Percentiles rank a stretch among this genome's conserved stretches.
Conservation (phyloP, 2,888 invertebrate genomes). For the Chesias legatella region DNA sequence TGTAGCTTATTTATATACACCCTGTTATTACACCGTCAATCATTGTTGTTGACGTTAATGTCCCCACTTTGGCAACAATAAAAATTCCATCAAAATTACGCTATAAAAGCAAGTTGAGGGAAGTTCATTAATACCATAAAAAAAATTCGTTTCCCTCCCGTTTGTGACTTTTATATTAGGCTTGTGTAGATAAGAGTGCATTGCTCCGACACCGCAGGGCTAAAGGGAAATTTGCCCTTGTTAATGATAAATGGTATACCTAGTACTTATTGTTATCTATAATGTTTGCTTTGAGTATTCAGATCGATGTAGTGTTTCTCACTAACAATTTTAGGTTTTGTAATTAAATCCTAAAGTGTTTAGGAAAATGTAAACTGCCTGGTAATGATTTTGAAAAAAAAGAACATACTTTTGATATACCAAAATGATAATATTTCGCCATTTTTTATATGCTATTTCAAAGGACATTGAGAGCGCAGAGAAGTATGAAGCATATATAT, state of each 20-base stretch:
- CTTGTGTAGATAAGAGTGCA: conserved; percentile 44
- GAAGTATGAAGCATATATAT: no score
- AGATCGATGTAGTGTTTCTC: conserved; percentile 20
- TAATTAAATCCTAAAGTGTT: no score
- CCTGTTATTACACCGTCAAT: conserved; percentile 35
- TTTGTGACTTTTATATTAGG: conserved; percentile 45
- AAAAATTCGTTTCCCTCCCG: conserved; percentile 47
- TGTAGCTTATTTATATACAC: conserved; percentile 33
- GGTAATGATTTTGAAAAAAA: no score
- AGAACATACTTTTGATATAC: no score
- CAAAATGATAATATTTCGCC: no score
- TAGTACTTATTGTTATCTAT: conserved; percentile 36
- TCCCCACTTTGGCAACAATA: conserved; percentile 51
- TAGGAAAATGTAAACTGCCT: no score
- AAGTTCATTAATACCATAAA: conserved; percentile 58
- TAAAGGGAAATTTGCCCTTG: conserved; percentile 37
- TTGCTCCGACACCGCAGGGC: conserved; percentile 35
- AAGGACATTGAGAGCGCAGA: no score
- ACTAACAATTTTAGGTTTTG: conserved; percentile 1
- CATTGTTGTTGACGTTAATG: conserved; percentile 46
- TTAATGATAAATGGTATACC: conserved; percentile 42
- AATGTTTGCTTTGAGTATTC: conserved; percentile 32
- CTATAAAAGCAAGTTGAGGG: conserved; percentile 51
- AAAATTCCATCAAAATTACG: conserved; percentile 52
- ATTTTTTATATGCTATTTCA: no score